phyloP scores from a whole-genome alignment of 2,888 invertebrate genomes.

The Habrosyne pyritoides region DNA sequence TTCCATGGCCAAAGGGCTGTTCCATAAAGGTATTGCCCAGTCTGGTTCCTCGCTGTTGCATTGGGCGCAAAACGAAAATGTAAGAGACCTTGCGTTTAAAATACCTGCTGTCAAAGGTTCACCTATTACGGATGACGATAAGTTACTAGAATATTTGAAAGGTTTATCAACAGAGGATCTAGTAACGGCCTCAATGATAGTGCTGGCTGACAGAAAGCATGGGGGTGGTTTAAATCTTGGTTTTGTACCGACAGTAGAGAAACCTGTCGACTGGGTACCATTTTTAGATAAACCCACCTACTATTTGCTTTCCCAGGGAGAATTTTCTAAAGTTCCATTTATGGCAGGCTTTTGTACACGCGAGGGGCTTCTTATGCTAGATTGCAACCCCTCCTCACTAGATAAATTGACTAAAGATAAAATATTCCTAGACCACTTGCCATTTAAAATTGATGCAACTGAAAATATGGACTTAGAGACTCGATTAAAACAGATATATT shows the following conservation, averaged over 20 bases:
- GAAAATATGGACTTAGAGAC: slow-evolving; percentile 49
- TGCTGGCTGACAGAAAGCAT: slow-evolving; percentile 38
- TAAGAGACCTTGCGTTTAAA: slow-evolving; percentile 52
- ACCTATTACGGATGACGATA: slow-evolving; percentile 38
- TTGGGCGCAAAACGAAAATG: slow-evolving; percentile 70
- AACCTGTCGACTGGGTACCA: slow-evolving; percentile 65
- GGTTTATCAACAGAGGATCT: slow-evolving; percentile 55
- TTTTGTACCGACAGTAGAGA: slow-evolving; percentile 76
- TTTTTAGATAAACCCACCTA: slow-evolving; percentile 72
- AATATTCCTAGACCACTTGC: slow-evolving; percentile 57
- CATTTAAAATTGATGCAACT: slow-evolving; percentile 49
- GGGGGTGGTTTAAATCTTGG: slow-evolving; percentile 72
- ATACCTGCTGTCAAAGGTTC: slow-evolving; percentile 56
- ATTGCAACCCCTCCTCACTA: slow-evolving; percentile 29
- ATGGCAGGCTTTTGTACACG: slow-evolving; percentile 76
- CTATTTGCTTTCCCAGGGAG: slow-evolving; percentile 59
- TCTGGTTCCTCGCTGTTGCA: slow-evolving; percentile 77
- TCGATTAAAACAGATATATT: slow-evolving; percentile 69
- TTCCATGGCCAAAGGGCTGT: slow-evolving; percentile 73
- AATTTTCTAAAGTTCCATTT: slow-evolving; percentile 75
- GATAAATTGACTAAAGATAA: slow-evolving; percentile 49
- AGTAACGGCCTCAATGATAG: slow-evolving; percentile 53
- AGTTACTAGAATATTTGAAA: slow-evolving; percentile 62
- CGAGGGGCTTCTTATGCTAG: slow-evolving; percentile 70
- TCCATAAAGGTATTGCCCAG: slow-evolving; percentile 80